A percentile compares a stretch with the other conserved stretches of the same genome.
Conservation (phyloP, 2,113 vertebrate species). For the Psophia crepitans region DNA sequence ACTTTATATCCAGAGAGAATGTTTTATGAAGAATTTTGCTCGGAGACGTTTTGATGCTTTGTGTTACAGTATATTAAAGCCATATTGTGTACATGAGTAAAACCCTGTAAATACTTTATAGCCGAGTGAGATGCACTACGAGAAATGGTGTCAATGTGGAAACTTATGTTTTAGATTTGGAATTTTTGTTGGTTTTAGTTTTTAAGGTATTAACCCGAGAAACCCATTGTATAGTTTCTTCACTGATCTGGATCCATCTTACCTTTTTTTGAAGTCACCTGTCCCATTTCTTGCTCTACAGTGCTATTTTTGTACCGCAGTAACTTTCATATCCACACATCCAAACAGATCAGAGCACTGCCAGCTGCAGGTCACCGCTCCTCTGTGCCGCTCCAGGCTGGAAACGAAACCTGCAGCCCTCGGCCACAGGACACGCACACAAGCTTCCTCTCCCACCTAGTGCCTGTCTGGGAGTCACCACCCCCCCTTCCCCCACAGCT, state of each 20-base stretch:
- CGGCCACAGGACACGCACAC: neutral
- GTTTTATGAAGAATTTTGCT: conserved; percentile 48
- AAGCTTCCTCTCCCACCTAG: neutral
- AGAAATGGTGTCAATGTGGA: neutral
- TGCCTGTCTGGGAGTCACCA: neutral
- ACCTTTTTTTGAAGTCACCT: neutral
- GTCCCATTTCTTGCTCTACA: conserved; percentile 10
- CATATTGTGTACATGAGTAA: conserved; percentile 60
- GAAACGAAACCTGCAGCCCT: neutral
- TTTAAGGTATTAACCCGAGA: neutral
- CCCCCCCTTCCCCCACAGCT: neutral
- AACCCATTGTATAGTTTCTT: neutral
- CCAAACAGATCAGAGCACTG: neutral
- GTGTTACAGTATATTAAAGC: conserved; percentile 54
- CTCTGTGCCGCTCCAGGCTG: neutral
- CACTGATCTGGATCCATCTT: neutral
- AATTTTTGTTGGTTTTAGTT: neutral
- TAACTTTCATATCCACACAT: neutral
- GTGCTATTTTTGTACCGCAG: conserved; percentile 18
- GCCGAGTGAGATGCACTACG: conserved; percentile 11
- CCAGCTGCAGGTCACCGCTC: neutral
- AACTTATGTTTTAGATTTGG: neutral
- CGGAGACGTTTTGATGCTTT: conserved; percentile 10
- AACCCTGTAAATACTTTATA: conserved; percentile 58
- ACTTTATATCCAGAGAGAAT: conserved; percentile 34